Evolutionary conservation across 2,888 invertebrate species (phyloP).

Genomic region (Junonia oenone): DNA sequence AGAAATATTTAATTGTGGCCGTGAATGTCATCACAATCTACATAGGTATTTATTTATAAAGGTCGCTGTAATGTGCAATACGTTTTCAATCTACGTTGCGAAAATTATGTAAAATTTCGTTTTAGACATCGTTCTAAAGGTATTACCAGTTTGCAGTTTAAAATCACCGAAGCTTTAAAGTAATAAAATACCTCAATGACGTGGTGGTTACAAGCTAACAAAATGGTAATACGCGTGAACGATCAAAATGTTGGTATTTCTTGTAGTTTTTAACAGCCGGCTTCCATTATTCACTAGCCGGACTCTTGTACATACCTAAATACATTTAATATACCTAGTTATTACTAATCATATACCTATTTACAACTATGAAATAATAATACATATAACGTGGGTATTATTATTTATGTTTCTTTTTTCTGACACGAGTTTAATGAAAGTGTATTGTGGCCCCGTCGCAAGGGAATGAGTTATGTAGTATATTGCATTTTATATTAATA

Average conservation of each 20-base stretch:
- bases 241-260: neutral
- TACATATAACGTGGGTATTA: slow-evolving; percentile 36
- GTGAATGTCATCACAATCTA: slow-evolving; percentile 5
- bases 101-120: slow-evolving; percentile 19
- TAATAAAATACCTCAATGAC: slow-evolving; percentile 3
- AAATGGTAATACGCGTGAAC: neutral
- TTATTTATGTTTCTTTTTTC: slow-evolving; percentile 36
- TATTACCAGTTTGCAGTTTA: slow-evolving; percentile 9
- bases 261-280: neutral
- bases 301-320: slow-evolving; percentile 40
- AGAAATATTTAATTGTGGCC: neutral
- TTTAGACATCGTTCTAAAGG: slow-evolving; percentile 20
- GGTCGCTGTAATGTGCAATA: slow-evolving; percentile 5
- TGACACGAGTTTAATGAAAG: slow-evolving; percentile 37
- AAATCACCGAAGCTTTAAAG: slow-evolving; percentile 24
- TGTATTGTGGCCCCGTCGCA: slow-evolving; percentile 36
- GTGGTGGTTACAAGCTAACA: neutral
- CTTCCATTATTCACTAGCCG: neutral
- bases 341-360: slow-evolving; percentile 46
- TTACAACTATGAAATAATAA: slow-evolving; percentile 43
- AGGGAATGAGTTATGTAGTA: slow-evolving; percentile 48
- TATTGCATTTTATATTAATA: slow-evolving; percentile 74
- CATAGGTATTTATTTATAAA: slow-evolving; percentile 4
- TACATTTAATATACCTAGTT: slow-evolving; percentile 36
- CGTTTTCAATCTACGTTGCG: neutral